These are phyloP conservation scores for Ptychodera flava DNA, from an alignment of 35 echinoderm and acorn worm genomes.

Conservation along the genomic window DNA sequence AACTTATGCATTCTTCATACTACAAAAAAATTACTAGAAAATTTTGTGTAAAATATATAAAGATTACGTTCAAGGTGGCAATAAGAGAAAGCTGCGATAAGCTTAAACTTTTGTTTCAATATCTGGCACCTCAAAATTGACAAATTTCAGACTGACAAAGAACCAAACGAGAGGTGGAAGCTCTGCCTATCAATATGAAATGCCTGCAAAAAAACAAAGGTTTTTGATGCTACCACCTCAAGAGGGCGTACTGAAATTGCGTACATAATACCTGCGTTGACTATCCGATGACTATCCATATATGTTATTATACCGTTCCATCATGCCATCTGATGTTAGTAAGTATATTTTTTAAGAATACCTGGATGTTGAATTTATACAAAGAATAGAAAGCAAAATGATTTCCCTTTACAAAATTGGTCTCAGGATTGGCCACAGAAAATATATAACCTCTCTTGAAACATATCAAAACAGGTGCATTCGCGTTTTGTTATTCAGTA, in stretches of 20 bases:
- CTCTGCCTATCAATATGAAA: too few relatives aligned
- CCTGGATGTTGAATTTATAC: too few relatives aligned
- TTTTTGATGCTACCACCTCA: not conserved
- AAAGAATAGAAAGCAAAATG: too few relatives aligned
- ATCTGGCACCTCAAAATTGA: not conserved
- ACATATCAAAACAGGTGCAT: not conserved
- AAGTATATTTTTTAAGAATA: too few relatives aligned
- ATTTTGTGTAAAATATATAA: not conserved
- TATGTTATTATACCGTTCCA: too few relatives aligned
- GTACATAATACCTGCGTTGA: too few relatives aligned
- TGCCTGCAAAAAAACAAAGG: not conserved
- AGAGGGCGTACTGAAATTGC: too few relatives aligned
- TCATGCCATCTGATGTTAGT: too few relatives aligned
- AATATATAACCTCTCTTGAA: slow-evolving; percentile 1
- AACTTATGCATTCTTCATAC: too few relatives aligned
- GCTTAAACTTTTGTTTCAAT: not conserved
- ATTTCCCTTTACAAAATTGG: not conserved
- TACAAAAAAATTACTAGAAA: not conserved
- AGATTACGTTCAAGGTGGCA: not conserved
- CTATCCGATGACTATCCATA: too few relatives aligned
- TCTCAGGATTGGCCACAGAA: not conserved
- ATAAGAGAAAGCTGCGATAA: not conserved
- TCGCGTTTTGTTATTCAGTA: not conserved
- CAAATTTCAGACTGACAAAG: not conserved
- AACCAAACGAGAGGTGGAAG: not conserved